Base-by-base conservation (phyloP, 1,140 invertebrate species). In the Trichogramma pretiosum region DNA sequence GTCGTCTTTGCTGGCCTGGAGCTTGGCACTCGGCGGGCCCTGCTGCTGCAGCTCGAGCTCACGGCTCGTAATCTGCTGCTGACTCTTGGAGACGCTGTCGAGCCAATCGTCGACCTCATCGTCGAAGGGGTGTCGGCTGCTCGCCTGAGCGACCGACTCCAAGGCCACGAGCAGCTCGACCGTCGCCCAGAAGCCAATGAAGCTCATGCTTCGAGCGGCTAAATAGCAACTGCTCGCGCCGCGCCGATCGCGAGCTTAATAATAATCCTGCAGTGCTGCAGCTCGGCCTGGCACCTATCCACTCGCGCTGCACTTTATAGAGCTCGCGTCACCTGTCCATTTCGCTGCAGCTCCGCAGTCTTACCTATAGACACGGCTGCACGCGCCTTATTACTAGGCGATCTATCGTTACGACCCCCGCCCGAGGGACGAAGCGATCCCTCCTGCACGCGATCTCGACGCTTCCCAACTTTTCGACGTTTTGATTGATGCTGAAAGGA, bases 51-150 rank as follows among this genome's bases (percentile, higher is more conserved):
- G 30, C 18, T 55, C 53, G 0, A 58, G 24, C 5, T 28, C 11
- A 11, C 3, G 30, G 17, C 9, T 39, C 22, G 0, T 46, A 7
- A 26, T 11, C 26, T 24, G 16, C 35, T 16, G 2, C 19, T 33
- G 26, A 19, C 18, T 36, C 18, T 55, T 55, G 0, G 55, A 46
- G 35, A 65, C 51, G n/a, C 46, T 53, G 3, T 61, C 56, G 10
- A 65, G 37, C 62, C 63, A 63, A 24, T 65, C 56, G 17, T 61
- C 59, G 36, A 58, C 52, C 18, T 60, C 57, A 23, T 58, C 55
- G 13, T 56, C 57, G 33, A 56, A 56, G 8, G 46, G 35, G 17
- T n/a, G n/a, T 55, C 39, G 2, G 42, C 50, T 2, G n/a, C 18
- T 16, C 1, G 30, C 23, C 28, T 48, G 50, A n/a, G 46, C 11